phyloP scores from a whole-genome alignment of 2,888 invertebrate species.

The Alviniconcha strummeri region DNA sequence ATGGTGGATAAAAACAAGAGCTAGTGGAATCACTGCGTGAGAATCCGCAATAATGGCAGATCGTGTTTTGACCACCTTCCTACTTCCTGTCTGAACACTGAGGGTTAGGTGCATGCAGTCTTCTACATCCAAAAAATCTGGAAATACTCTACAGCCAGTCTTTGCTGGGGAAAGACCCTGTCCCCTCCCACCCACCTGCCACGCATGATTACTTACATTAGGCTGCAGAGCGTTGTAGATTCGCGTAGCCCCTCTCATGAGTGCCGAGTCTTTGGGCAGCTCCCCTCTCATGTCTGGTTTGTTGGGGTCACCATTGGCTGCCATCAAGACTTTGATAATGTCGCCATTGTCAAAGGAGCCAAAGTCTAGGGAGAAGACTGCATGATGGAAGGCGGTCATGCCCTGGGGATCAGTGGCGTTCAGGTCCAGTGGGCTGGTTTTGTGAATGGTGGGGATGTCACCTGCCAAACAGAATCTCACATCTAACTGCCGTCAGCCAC shows the following conservation, averaged over 20 bases:
- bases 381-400: conserved; percentile 72
- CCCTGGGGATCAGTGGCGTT: conserved; percentile 67
- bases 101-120: no score
- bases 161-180: no score
- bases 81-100: no score
- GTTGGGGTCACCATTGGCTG: conserved; percentile 66
- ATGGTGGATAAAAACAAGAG: no score
- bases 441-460: conserved; percentile 45
- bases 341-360: conserved; percentile 72
- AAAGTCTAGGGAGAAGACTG: conserved; percentile 69
- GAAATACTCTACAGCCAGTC: no score
- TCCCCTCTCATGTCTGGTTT: conserved; percentile 46
- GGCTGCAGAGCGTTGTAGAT: conserved; percentile 42
- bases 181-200: no score
- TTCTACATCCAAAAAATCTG: no score
- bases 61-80: no score
- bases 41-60: no score
- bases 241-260: conserved; percentile 57
- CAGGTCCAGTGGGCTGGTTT: conserved; percentile 66
- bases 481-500: no score
- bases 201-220: conserved; percentile 52
- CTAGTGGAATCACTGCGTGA: no score
- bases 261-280: conserved; percentile 62
- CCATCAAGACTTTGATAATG: conserved; percentile 68
- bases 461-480: background rate